Evolutionary conservation across 1,140 invertebrate genomes (phyloP), one percentile per base, ranked within the genome.

Genomic region (Protaetia brevitarsis): DNA sequence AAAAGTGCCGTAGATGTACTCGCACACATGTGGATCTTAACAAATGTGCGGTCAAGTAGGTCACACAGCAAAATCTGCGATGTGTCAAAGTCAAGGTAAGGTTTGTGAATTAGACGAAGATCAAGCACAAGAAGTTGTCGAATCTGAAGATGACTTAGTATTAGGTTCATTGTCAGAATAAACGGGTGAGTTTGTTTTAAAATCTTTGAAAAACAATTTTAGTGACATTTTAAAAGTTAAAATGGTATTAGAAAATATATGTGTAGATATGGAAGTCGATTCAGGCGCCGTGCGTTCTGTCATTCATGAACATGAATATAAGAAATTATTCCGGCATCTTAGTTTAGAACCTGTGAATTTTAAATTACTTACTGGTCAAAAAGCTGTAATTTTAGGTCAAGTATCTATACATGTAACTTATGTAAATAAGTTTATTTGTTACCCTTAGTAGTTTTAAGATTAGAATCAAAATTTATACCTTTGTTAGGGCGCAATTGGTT

Each of bases 211-310:
- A 62, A 6, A 5, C 27, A n/a, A n/a, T n/a, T n/a, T n/a, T n/a
- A n/a, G 10, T 8, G 21, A 5, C 3, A 62, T 6, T 30, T 31
- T 26, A 62, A 11, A 62, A 30, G 28, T 7, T 45, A 30, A 36
- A n/a, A 13, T 62, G 16, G 36, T 3, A 19, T 34, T 62, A 30
- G 6, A 62, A n/a, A 6, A 26, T 13, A 62, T 31, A 10, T 7
- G 16, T 4, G 29, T 34, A 16, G n/a, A 11, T 31, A 62, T 62
- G n/a, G n/a, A n/a, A 36, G 59, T 62, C 6, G 59, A 62, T 56
- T 26, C 59, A 3, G 59, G 59, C 19, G 28, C 59, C 3, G 30
- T 27, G 30, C 30, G 36, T 19, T 31, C 59, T 6, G 59, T 62
- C 3, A 62, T 62, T 19, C 28, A 5, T 6, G 28, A 13, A 6